Base-by-base conservation (phyloP, 2,888 invertebrate genomes). In the Dasypolia templi region DNA sequence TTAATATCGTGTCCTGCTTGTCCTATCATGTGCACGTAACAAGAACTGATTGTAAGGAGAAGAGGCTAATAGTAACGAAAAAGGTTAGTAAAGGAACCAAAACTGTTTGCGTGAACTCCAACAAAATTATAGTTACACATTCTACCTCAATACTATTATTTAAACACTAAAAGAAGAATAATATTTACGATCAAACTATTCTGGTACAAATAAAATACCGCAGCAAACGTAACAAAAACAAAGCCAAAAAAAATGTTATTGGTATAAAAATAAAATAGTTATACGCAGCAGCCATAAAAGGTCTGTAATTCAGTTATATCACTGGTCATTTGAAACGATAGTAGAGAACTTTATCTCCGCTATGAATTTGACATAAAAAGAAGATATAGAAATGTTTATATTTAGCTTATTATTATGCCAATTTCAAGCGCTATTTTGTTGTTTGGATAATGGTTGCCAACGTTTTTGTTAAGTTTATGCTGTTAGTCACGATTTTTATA, bases 241-340 rank as follows among this genome's bases (percentile, higher is more conserved):
- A 49, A 75, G 39, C 44, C 39, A 77, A 51, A 76, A n/a, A n/a
- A 29, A 32, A 46, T 55, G 32, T 22, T 29, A 12, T 32, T 49
- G 44, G 39, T 11, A 39, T 35, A n/a, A 62, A 62, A 62, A 56
- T 51, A 56, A 56, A 65, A 65, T 35, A 29, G 44, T 67, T 51
- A 42, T 32, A 19, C 22, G 1, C 35, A 49, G 46, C 22, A 76
- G 49, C 42, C 59, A 63, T 56, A 55, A 70, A 82, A 69, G 12
- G 49, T 72, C 12, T 56, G 44, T 26, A 61, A 79, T 75, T 5
- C 22, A 26, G 51, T 62, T 65, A 53, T 65, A 64, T 64, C 17
- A 65, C n/a, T 58, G 59, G 4, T 26, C 66, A 69, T 82, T 82
- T 76, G 53, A 72, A 75, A 80, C n/a, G 29, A 61, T 72, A 66